phyloP scores from a whole-genome alignment of 2,888 invertebrate species.

The Ennomos quercinarius region DNA sequence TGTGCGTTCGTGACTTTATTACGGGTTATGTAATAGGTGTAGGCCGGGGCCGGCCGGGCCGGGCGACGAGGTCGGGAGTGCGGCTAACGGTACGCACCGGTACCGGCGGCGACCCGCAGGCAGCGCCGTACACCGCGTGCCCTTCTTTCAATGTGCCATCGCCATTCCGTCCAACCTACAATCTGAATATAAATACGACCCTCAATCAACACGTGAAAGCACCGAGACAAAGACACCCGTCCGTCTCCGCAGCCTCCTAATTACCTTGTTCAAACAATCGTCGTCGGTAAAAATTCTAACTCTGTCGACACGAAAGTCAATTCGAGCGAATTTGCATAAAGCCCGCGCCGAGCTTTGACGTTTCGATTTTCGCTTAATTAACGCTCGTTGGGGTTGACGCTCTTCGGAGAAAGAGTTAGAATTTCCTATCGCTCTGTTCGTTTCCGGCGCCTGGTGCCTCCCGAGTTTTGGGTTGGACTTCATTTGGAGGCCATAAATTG shows the following conservation, averaged over 20 bases:
- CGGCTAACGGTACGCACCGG: conserved; percentile 69
- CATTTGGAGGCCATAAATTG: conserved; percentile 73
- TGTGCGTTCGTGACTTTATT: conserved; percentile 50
- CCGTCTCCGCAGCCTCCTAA: conserved; percentile 64
- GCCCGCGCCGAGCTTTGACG: conserved; percentile 76
- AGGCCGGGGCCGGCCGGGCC: conserved; percentile 36
- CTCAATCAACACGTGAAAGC: conserved; percentile 29
- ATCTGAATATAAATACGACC: conserved; percentile 12
- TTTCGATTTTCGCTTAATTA: conserved; percentile 85
- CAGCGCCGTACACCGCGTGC: conserved; percentile 38
- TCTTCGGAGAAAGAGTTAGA: conserved; percentile 72
- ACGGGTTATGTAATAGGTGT: conserved; percentile 48
- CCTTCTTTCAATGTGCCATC: conserved; percentile 46
- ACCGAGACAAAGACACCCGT: conserved; percentile 31
- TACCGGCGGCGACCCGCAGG: conserved; percentile 50
- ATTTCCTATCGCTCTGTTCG: conserved; percentile 64
- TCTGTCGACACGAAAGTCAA: conserved; percentile 74
- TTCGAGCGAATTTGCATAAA: conserved; percentile 81
- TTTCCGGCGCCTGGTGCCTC: conserved; percentile 66
- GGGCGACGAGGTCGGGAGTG: conserved; percentile 43
- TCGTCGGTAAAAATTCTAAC: conserved; percentile 74
- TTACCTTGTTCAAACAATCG: conserved; percentile 77
- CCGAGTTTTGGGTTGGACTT: conserved; percentile 67
- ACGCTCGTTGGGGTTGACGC: conserved; percentile 66
- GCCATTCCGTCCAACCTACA: conserved; percentile 22